Conservation (phyloP, 2,888 invertebrate species). For the Tinea semifulvella region DNA sequence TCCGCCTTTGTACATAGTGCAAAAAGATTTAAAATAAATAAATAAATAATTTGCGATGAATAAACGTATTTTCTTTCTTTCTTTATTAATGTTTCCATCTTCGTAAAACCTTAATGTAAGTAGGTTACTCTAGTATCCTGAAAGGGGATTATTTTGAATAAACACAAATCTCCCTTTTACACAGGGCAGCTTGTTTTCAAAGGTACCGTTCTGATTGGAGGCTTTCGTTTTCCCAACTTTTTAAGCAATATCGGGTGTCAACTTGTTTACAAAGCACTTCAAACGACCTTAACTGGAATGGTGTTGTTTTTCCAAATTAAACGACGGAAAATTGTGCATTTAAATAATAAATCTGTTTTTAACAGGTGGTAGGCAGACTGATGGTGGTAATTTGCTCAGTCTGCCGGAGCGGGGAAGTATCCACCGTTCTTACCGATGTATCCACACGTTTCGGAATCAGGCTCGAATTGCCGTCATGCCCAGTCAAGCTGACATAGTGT, state of each 20-base stretch:
- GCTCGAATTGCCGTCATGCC: no score
- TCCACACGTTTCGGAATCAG: no score
- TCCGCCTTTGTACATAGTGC: no score
- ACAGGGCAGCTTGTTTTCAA: conserved; percentile 1
- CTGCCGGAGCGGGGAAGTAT: not conserved
- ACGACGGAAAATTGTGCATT: not conserved
- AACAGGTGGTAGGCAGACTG: no score
- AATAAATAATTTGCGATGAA: no score
- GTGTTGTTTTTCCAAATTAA: conserved; percentile 6
- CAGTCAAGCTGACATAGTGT: no score
- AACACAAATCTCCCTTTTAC: not conserved
- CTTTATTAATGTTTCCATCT: no score
- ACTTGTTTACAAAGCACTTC: conserved; percentile 19
- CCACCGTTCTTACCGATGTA: not conserved
- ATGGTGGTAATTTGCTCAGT: no score
- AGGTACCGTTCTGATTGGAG: conserved; percentile 13
- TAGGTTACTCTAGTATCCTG: not conserved
- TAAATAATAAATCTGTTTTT: no score
- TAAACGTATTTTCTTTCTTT: no score
- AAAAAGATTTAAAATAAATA: no score
- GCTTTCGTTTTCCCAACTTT: conserved; percentile 18
- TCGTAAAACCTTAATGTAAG: no score
- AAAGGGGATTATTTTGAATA: conserved; percentile 4
- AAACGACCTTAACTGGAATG: conserved; percentile 5
- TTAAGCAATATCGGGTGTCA: conserved; percentile 20